Conservation (phyloP, 2,797 vertebrate genomes). For the Discoglossus pictus region DNA sequence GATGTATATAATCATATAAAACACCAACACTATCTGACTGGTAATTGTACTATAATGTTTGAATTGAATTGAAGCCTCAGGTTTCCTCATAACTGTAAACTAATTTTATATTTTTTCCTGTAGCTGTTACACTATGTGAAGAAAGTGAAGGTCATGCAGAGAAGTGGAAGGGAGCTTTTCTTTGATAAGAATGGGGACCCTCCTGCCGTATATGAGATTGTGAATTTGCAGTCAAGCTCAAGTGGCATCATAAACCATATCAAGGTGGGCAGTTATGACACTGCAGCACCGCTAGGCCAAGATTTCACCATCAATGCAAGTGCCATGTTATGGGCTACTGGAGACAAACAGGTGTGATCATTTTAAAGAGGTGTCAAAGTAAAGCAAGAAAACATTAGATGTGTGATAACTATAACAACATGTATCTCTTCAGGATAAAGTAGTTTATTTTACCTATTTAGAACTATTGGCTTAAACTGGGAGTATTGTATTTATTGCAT, state of each 20-base stretch:
- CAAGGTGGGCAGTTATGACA: conserved; percentile 33
- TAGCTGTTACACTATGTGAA: conserved; percentile 30
- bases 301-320: conserved; percentile 23
- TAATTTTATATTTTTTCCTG: not conserved
- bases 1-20: too few species aligned
- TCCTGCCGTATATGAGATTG: conserved; percentile 27
- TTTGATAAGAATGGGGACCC: conserved; percentile 28
- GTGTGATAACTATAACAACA: too few species aligned
- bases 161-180: conserved; percentile 10
- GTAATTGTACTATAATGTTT: not conserved
- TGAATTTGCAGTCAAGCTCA: conserved; percentile 12
- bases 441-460: too few species aligned
- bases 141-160: conserved; percentile 16
- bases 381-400: too few species aligned
- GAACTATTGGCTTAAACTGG: too few species aligned
- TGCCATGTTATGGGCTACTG: not conserved
- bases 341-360: not conserved
- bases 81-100: too few species aligned
- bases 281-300: not conserved
- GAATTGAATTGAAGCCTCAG: not conserved
- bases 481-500: too few species aligned
- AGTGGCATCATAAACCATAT: not conserved
- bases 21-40: not conserved
- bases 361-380: too few species aligned
- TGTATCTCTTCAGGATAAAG: too few species aligned